A percentile compares a stretch with the other conserved stretches of the same genome.
phyloP scores from a whole-genome alignment of 2,888 invertebrate species.

The Spatulosminthurus flaviceps region DNA sequence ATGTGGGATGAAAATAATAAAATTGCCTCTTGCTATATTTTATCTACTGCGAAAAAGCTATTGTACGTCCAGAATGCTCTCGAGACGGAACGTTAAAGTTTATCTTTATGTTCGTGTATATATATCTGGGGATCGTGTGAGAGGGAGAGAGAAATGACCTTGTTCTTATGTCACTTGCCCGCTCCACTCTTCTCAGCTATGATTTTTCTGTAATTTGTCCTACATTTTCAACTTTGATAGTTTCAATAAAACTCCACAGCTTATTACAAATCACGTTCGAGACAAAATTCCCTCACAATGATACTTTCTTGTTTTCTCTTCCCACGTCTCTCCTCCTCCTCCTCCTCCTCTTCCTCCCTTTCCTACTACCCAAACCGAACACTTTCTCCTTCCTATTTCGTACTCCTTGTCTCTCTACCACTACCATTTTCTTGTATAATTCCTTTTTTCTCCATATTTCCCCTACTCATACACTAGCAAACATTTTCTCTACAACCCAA shows the following conservation, averaged over 20 bases:
- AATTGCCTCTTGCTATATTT: constrained; percentile 33
- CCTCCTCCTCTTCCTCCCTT: not conserved
- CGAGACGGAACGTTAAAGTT: constrained; percentile 43
- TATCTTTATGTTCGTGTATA: constrained; percentile 39
- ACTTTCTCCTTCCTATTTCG: not conserved
- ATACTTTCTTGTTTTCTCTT: not conserved
- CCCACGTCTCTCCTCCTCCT: not conserved
- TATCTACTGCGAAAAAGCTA: constrained; percentile 25
- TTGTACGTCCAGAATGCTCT: constrained; percentile 32
- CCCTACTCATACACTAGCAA: not conserved
- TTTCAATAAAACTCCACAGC: constrained; percentile 22
- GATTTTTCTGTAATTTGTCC: constrained; percentile 42
- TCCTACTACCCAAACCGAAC: not conserved
- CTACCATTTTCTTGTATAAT: too few species aligned
- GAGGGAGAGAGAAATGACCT: constrained; percentile 37
- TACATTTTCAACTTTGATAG: constrained; percentile 30
- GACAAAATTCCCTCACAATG: not conserved
- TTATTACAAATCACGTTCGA: constrained; percentile 12
- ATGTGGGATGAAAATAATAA: constrained; percentile 39
- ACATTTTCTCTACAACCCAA: too few species aligned
- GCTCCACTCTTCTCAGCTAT: constrained; percentile 23
- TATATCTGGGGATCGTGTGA: not conserved
- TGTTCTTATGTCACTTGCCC: constrained; percentile 36
- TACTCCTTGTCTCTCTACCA: too few species aligned
- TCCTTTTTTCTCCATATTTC: too few species aligned